These are phyloP conservation scores for Boulengeromyrus knoepffleri DNA, from an alignment of 2,113 vertebrate species.

Conservation along the genomic window DNA sequence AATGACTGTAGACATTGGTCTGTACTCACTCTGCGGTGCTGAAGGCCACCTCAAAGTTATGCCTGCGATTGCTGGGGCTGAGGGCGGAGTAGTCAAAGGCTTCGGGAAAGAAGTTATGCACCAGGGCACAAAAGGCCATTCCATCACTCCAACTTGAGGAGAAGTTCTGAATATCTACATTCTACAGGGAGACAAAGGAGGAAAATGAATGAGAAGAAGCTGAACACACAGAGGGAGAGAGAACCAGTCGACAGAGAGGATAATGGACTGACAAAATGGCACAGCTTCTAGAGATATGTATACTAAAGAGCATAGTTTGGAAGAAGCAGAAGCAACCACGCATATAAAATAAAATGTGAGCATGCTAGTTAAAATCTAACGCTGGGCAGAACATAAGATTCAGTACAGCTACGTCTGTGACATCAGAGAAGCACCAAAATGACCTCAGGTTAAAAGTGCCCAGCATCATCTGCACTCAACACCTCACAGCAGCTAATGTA, in stretches of 20 bases:
- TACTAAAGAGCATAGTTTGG: not conserved
- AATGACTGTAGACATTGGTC: not conserved
- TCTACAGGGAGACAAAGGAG: constrained; percentile 50
- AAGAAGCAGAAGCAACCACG: not conserved
- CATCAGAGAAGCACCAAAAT: not conserved
- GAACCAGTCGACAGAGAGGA: not conserved
- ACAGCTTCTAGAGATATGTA: not conserved
- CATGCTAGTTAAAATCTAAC: not conserved
- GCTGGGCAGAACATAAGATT: not conserved
- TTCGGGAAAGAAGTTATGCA: constrained; percentile 95
- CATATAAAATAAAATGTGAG: not conserved
- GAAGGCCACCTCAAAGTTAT: constrained; percentile 95
- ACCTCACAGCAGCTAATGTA: not conserved
- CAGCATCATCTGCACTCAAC: not conserved
- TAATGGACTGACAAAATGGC: not conserved
- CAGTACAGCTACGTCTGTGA: not conserved
- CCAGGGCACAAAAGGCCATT: constrained; percentile 95
- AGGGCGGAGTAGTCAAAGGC: constrained; percentile 87
- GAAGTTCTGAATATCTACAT: constrained; percentile 96
- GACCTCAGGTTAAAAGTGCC: not conserved
- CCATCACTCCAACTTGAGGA: constrained; percentile 97
- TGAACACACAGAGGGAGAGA: not conserved
- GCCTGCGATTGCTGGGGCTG: constrained; percentile 83
- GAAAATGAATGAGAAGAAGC: not conserved
- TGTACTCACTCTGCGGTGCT: constrained; percentile 86